Base-by-base conservation (phyloP, 2,113 vertebrate genomes). In the Piaya cayana region DNA sequence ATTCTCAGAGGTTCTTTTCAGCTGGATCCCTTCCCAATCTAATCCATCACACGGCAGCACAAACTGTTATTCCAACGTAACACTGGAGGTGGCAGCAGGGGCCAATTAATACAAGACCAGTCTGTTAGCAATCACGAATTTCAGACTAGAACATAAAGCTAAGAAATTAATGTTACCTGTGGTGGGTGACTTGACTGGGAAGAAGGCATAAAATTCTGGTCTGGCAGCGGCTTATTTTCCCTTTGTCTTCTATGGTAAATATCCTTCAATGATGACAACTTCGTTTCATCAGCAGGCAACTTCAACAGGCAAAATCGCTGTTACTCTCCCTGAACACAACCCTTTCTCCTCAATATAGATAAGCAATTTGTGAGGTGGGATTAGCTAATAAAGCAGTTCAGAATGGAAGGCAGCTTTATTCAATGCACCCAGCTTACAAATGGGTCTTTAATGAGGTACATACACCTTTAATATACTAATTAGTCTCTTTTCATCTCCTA, bases 211-310 rank as follows among this genome's bases (percentile, higher is more conserved):
- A 89, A 97, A 97, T 34, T 98, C 97, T 98, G 98, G 81, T 98
- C 98, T 30, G 97, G 93, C 52, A 92, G 95, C 76, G 98, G 98
- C 80, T 97, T 90, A 30, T 96, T 98, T 39, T 97, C 96, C 77
- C 81, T 98, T 87, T 98, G 98, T 90, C 98, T 99, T 97, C 96
- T 98, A 88, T 98, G 97, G 95, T 99, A 99, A 96, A 99, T 98
- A 91, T 99, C 98, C 97, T 97, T 98, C 94, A 99, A 97, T 50
- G 98, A 99, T 25, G 96, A 95, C 10, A 95, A 95, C 81, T 98
- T 98, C 42, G 72, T 95, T 72, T 97, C 96, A 91, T 98, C 98
- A 87, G 96, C 97, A 94, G 96, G 95, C 77, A 95, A 96, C 98
- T 99, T 87, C 90, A 79, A 96, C 84, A 86, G 96, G 80, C 53